phyloP scores from a whole-genome alignment of 2,113 vertebrate genomes.

The Otolemur garnettii region DNA sequence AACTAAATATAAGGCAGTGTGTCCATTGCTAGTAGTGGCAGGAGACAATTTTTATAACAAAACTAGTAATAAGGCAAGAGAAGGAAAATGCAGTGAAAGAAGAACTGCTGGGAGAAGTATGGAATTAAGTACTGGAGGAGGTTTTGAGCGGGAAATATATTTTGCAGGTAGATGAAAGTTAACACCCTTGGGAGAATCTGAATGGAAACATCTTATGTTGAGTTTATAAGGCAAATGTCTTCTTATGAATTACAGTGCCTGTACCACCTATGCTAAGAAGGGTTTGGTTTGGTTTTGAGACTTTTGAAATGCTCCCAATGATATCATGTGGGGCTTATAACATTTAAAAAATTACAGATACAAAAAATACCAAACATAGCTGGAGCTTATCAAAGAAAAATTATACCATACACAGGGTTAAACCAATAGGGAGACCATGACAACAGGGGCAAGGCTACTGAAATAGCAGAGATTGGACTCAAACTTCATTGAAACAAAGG shows the following conservation, averaged over 20 bases:
- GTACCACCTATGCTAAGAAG: background rate
- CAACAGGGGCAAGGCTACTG: background rate
- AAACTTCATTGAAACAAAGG: background rate
- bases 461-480: background rate
- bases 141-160: background rate
- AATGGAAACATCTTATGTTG: background rate
- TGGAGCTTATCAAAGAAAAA: conserved; percentile 15
- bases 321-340: background rate
- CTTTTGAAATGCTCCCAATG: background rate
- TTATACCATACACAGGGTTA: background rate
- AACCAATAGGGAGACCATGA: background rate
- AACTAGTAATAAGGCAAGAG: background rate
- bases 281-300: background rate
- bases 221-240: background rate
- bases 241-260: background rate
- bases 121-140: background rate
- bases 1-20: conserved; percentile 16
- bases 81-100: background rate
- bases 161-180: background rate
- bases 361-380: background rate
- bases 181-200: background rate
- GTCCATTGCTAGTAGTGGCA: background rate
- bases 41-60: background rate
- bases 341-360: background rate
- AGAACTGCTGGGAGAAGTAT: background rate